Conservation (phyloP, 2,797 vertebrate species). For the Parauchenoglanis punctatus region DNA sequence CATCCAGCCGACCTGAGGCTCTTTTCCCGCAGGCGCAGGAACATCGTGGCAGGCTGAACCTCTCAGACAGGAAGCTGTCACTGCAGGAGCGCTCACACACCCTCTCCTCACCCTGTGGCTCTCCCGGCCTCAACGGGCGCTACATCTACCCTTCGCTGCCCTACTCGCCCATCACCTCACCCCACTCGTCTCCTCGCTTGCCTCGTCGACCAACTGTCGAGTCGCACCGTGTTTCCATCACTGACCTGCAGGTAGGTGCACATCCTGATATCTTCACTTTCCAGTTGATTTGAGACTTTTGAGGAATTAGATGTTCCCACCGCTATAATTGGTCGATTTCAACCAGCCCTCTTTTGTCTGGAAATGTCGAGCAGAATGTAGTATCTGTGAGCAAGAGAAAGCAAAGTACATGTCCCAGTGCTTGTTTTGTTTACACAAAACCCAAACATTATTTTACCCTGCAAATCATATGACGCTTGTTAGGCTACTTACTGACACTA, state of each 20-base stretch:
- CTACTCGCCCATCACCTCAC: constrained; percentile 89
- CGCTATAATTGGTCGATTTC: background rate
- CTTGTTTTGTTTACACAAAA: background rate
- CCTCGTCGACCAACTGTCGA: constrained; percentile 92
- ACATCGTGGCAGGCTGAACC: constrained; percentile 75
- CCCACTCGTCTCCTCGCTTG: constrained; percentile 90
- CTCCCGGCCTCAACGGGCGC: constrained; percentile 77
- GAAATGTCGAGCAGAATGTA: background rate
- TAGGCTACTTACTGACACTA: background rate
- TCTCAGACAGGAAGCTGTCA: constrained; percentile 88
- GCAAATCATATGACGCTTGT: background rate
- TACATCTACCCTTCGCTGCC: constrained; percentile 87
- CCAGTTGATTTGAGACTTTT: background rate
- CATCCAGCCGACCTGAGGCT: constrained; percentile 57
- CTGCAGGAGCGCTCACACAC: constrained; percentile 87
- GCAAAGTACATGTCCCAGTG: background rate
- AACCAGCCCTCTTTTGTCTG: background rate
- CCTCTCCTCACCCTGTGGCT: constrained; percentile 71
- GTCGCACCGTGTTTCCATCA: constrained; percentile 95
- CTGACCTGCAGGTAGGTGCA: constrained; percentile 85
- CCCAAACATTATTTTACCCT: background rate
- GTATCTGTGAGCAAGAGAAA: background rate
- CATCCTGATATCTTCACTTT: background rate
- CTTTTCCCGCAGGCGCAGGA: constrained; percentile 70
- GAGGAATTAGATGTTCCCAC: background rate